A percentile compares a stretch with the other conserved stretches of the same genome.
Evolutionary conservation across 2,888 invertebrate genomes (phyloP).

Genomic region (Diploptera punctata): DNA sequence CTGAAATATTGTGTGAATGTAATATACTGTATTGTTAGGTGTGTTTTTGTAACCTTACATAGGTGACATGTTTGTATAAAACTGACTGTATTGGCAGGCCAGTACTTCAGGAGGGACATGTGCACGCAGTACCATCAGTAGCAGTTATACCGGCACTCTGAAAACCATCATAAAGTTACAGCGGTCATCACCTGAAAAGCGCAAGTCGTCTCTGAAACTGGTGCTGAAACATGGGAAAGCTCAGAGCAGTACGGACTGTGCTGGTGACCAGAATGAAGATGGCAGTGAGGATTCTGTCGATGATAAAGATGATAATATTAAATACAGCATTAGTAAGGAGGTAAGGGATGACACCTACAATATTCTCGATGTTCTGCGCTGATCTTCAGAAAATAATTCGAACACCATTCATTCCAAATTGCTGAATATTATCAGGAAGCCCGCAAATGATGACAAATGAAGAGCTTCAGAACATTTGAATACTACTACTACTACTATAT

Average conservation of each 20-base stretch:
- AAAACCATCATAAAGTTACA: slow-evolving; percentile 84
- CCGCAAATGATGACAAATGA: no score
- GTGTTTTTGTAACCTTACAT: background rate
- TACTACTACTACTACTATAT: no score
- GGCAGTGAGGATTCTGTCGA: slow-evolving; percentile 20
- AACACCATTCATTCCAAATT: no score
- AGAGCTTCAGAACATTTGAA: no score
- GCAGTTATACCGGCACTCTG: slow-evolving; percentile 74
- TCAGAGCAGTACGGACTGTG: background rate
- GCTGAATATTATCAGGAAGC: no score
- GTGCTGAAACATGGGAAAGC: slow-evolving; percentile 27
- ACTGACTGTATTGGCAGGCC: no score
- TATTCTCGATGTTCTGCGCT: no score
- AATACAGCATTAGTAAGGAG: slow-evolving; percentile 67
- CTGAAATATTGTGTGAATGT: background rate
- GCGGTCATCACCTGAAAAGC: slow-evolving; percentile 62
- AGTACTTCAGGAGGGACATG: no score
- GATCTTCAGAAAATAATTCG: no score
- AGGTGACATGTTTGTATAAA: background rate
- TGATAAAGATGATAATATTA: slow-evolving; percentile 42
- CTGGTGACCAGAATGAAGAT: slow-evolving; percentile 40
- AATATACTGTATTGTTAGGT: background rate
- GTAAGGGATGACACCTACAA: slow-evolving; percentile 55
- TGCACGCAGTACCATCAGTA: slow-evolving; percentile 37
- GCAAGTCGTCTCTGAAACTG: slow-evolving; percentile 47